These are phyloP conservation scores for Alexandromys oeconomus DNA, from an alignment of 2,797 vertebrate species.

Conservation along the genomic window DNA sequence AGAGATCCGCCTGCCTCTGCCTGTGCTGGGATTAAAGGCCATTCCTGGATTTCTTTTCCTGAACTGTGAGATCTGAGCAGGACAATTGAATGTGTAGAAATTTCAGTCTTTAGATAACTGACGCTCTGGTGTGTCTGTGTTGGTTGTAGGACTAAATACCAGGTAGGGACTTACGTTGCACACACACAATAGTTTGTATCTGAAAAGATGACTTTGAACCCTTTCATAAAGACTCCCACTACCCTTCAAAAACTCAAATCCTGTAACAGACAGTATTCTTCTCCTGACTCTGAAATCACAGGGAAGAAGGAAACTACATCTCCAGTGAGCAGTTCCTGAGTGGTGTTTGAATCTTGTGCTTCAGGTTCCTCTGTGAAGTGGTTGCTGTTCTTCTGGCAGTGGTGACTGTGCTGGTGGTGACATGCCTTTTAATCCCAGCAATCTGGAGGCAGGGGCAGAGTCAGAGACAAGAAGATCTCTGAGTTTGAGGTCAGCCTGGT, in stretches of 20 bases:
- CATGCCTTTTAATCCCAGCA: not conserved
- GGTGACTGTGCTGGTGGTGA: not conserved
- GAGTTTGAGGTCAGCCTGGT: not conserved
- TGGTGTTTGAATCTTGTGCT: not conserved
- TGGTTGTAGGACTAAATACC: not conserved
- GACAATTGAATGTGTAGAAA: not conserved
- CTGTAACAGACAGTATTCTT: not conserved
- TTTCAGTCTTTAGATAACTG: not conserved
- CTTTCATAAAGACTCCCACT: not conserved
- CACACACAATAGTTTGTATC: constrained; percentile 26
- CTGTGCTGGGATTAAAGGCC: too few species aligned
- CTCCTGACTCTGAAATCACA: not conserved
- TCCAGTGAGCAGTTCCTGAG: not conserved
- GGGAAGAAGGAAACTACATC: not conserved
- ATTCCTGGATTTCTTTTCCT: not conserved
- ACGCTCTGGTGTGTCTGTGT: not conserved
- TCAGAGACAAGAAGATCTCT: not conserved
- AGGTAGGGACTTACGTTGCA: not conserved
- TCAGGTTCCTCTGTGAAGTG: constrained; percentile 10
- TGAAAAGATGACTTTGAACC: constrained; percentile 59
- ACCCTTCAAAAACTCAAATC: not conserved
- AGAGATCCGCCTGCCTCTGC: too few species aligned
- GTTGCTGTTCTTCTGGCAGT: not conserved
- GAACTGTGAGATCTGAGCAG: not conserved
- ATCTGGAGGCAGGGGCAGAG: not conserved